These are phyloP conservation scores for Pseudachorutes palmiensis DNA, from an alignment of 1,140 invertebrate genomes.

Conservation along the genomic window DNA sequence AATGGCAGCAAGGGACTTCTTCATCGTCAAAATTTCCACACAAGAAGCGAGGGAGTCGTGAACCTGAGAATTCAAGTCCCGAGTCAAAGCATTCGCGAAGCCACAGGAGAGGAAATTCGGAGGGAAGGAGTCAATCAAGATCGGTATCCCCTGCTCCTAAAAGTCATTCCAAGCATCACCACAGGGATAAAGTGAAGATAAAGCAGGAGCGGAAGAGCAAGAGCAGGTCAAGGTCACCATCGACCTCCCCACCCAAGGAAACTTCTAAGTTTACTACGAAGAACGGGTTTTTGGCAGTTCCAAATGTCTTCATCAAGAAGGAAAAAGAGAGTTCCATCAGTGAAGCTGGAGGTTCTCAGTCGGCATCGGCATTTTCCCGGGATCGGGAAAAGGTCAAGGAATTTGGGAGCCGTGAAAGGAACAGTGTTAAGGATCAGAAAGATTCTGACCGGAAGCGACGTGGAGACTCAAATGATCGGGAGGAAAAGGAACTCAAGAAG, in stretches of 20 bases:
- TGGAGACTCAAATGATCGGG: conserved; percentile 2
- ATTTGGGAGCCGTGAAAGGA: conserved; percentile 39
- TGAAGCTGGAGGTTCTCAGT: not conserved
- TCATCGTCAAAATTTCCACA: too few relatives aligned
- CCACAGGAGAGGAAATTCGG: not conserved
- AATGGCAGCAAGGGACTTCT: too few relatives aligned
- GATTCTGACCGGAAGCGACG: conserved; percentile 4
- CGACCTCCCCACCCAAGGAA: not conserved
- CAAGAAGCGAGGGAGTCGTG: too few relatives aligned
- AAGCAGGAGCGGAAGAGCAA: too few relatives aligned
- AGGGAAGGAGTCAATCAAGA: not conserved
- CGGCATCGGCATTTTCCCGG: not conserved
- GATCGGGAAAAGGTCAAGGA: conserved; percentile 3
- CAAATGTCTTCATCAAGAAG: not conserved
- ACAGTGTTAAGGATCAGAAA: too few relatives aligned
- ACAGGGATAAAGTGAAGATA: too few relatives aligned
- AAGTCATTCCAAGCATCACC: not conserved
- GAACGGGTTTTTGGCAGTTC: conserved; percentile 14
- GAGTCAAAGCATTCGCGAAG: not conserved
- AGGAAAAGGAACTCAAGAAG: conserved; percentile 25
- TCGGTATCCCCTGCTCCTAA: not conserved
- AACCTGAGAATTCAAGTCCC: not conserved
- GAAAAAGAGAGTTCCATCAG: not conserved
- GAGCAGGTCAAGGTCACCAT: too few relatives aligned
- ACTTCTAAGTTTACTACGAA: not conserved